Base-by-base conservation (phyloP, 2,888 invertebrate genomes). In the Chouioia cunea region DNA sequence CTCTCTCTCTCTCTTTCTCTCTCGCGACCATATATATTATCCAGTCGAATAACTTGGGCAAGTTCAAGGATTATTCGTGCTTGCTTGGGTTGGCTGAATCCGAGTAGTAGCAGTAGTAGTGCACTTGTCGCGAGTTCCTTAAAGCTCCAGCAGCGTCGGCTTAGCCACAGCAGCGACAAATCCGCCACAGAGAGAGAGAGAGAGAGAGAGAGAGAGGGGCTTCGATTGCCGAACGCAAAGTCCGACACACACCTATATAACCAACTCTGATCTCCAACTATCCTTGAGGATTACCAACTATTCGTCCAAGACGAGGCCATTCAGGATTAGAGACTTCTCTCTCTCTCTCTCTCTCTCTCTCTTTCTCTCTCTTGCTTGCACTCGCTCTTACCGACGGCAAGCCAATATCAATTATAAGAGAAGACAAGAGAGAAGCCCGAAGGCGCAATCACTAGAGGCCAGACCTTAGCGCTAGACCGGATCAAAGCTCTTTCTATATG, bases 361-460 rank as follows among this genome's bases (percentile, higher is more conserved):
- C 65, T 56, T 65, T 59, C 65, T 65, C 58, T 56, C 74, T 69
- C 70, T 62, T 46, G 22, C 44, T 59, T 47, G 16, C 4, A 6
- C 27, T 27, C 27, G 6, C 36, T 36, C 36, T 18, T 54, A 53
- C 72, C 65, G 72, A 66, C 65, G 69, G 69, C 36, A 53, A 73
- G 73, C 83, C 85, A 84, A 84, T 85, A 85, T 85, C 85, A 85
- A 85, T 85, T 85, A 85, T 85, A 85, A 83, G 85, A 81, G 82
- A 84, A 84, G 84, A 84, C 83, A 83, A 83, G 81, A 83, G 80
- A 79, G 76, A 36, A 36, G 36, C 36, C 77, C 80, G 82, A 82
- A 79, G 78, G 76, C 77, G 81, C 83, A 84, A 84, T 84, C 84
- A 84, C 83, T 79, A 74, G 75, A 78, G 76, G 77, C 76, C 85